Base-by-base conservation (phyloP, 2,888 invertebrate species). In the Pherbina coryleti region DNA sequence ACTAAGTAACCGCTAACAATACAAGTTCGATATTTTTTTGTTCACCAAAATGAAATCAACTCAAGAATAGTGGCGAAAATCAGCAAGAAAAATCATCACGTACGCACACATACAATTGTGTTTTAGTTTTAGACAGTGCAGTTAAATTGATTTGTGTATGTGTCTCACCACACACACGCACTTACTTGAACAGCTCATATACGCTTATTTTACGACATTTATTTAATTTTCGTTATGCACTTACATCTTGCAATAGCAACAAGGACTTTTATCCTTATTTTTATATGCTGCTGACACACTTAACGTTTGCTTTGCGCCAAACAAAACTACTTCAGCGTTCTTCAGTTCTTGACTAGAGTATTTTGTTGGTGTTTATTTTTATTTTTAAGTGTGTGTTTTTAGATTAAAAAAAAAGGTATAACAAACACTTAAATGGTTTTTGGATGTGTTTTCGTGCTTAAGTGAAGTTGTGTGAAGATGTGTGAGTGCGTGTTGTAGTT, bases 171-270 rank as follows among this genome's bases (percentile, higher is more conserved):
- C 44, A 44, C 37, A 37, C 9, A 37, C 7, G 14, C 44, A 44
- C 44, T 44, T 44, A 44, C 19, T 9, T 55, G 19, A 55, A 55
- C 19, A 3, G 55, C 44, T 66, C 22, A 31, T 9, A 62, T 66
- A 17, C 37, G 66, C 55, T 55, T 55, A 66, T n/a, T 66, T 66
- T 66, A 66, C 66, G 66, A 66, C 66, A 66, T 66, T 66, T 34
- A 66, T 66, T 66, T 66, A 66, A 31, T 66, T 66, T 34, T 66
- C n/a, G 34, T 34, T 37, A 60, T 60, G 11, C 60, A 60, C 34
- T 34, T 66, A 66, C 66, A 34, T 34, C 17, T 34, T 66, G n/a
- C 34, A 66, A 19, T 9, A 55, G 55, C n/a, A 22, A 22, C 19
- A 55, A 53, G 19, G 53, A 19, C 53, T 53, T 19, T 53, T 53